Conservation (phyloP, 2,797 vertebrate species). For the Enteromius trimaculatus region DNA sequence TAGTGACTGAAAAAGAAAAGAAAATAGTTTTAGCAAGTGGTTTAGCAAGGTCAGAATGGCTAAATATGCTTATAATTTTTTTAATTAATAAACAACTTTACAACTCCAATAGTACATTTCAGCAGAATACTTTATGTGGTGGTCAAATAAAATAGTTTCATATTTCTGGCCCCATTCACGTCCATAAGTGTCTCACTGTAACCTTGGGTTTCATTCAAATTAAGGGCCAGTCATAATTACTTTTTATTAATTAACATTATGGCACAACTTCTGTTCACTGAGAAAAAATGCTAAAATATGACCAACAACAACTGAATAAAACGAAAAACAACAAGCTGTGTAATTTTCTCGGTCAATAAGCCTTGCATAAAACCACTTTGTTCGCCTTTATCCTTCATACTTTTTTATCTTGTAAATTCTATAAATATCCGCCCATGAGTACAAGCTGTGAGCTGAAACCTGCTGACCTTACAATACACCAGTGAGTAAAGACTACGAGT, state of each 20-base stretch:
- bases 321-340: neutral
- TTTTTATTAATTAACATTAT: neutral
- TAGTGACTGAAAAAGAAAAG: too few relatives aligned
- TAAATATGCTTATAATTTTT: too few relatives aligned
- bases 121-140: neutral
- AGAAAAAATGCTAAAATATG: neutral
- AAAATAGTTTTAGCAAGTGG: neutral
- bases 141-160: neutral
- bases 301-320: neutral
- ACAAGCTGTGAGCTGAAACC: conserved; percentile 54
- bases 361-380: neutral
- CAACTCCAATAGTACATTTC: neutral
- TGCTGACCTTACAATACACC: conserved; percentile 56
- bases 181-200: neutral
- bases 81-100: neutral
- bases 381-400: conserved; percentile 3
- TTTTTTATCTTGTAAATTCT: conserved; percentile 30
- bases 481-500: conserved; percentile 41
- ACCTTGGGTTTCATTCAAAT: neutral
- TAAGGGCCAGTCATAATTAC: neutral
- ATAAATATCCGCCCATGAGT: conserved; percentile 50
- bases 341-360: neutral
- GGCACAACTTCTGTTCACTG: neutral
- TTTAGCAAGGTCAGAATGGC: neutral
- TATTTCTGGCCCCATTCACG: neutral